A percentile compares a stretch with the other conserved stretches of the same genome.
These are phyloP conservation scores for Rana temporaria DNA, from an alignment of 2,113 vertebrate genomes.

Conservation along the genomic window DNA sequence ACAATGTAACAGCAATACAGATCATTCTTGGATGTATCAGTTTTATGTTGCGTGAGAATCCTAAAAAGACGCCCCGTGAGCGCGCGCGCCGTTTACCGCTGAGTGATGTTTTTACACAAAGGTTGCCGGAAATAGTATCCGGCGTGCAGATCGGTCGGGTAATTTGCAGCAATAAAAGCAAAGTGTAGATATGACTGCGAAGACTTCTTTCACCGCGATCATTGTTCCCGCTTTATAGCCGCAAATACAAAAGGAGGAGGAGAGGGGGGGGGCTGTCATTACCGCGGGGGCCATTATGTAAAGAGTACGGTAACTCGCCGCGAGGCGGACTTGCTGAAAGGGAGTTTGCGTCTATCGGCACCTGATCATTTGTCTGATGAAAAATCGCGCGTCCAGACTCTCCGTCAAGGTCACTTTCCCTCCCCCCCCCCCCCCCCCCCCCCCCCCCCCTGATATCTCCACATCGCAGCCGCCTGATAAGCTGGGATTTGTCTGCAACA, in stretches of 20 bases:
- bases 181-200: background rate
- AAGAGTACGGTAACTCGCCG: background rate
- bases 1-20: too few species aligned
- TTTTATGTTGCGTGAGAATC: too few species aligned
- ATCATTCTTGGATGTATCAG: too few species aligned
- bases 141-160: too few species aligned
- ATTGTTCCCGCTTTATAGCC: background rate
- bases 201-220: background rate
- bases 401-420: conserved; percentile 28
- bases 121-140: too few species aligned
- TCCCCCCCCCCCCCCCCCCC: background rate
- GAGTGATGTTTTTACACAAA: too few species aligned
- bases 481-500: background rate
- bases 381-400: background rate
- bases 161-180: background rate
- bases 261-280: background rate
- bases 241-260: background rate
- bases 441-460: background rate
- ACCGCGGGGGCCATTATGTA: background rate
- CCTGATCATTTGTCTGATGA: conserved; percentile 3
- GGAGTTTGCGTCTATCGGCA: background rate
- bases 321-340: background rate
- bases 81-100: too few species aligned
- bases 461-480: too few species aligned
- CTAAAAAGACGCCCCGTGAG: too few species aligned